These are phyloP conservation scores for Emesis russula DNA, from an alignment of 2,888 invertebrate species.

Conservation along the genomic window DNA sequence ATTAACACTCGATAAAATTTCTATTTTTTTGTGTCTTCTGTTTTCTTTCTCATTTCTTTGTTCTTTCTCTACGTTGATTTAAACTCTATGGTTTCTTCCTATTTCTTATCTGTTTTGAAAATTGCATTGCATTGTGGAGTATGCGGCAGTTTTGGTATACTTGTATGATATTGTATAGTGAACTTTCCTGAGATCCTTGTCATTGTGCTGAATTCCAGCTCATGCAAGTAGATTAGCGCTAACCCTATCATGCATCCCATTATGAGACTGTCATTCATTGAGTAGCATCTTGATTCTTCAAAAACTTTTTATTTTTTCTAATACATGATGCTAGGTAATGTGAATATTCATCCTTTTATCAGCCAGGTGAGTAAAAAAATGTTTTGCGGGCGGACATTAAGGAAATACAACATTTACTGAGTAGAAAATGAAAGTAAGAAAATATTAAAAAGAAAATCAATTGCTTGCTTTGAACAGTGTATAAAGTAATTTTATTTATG, in stretches of 20 bases:
- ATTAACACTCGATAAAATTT: conserved; percentile 95
- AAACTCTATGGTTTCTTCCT: conserved; percentile 91
- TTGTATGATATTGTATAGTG: conserved; percentile 92
- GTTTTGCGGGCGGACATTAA: conserved; percentile 20
- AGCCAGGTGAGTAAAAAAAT: conserved; percentile 77
- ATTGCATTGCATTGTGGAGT: conserved; percentile 95
- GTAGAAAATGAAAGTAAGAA: background rate
- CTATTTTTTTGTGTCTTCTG: conserved; percentile 92
- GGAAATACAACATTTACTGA: conserved; percentile 8
- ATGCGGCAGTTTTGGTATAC: conserved; percentile 94
- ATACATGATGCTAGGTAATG: conserved; percentile 44
- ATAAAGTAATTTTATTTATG: background rate
- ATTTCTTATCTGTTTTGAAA: conserved; percentile 93
- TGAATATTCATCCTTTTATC: conserved; percentile 62
- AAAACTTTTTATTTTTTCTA: conserved; percentile 60
- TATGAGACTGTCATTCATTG: conserved; percentile 89
- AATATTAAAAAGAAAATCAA: background rate
- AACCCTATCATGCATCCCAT: conserved; percentile 93
- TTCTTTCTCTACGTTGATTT: conserved; percentile 89
- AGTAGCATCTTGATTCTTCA: conserved; percentile 81
- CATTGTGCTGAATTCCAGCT: conserved; percentile 91
- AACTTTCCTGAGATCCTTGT: conserved; percentile 90
- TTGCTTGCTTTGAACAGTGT: background rate
- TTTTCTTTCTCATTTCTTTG: conserved; percentile 91
- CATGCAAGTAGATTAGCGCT: conserved; percentile 92